These are phyloP conservation scores for Copidosoma floridanum DNA, from an alignment of 1,140 invertebrate species.

Conservation along the genomic window DNA sequence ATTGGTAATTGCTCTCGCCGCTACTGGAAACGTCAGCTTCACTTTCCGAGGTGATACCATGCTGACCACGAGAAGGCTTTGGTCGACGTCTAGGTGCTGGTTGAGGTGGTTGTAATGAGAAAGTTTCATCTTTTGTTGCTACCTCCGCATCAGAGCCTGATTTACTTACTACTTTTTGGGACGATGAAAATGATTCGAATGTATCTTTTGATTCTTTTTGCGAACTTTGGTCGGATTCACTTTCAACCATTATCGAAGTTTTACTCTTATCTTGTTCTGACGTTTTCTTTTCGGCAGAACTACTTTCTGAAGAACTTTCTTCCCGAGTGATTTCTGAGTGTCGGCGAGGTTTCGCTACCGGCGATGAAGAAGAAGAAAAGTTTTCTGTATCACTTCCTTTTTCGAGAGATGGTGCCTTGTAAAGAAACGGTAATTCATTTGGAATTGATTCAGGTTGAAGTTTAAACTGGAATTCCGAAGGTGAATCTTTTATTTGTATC, in stretches of 20 bases:
- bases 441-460: conserved; percentile 51
- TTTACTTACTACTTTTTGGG: conserved; percentile 39
- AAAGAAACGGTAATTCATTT: conserved; percentile 53
- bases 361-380: conserved; percentile 33
- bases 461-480: conserved; percentile 72
- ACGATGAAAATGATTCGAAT: conserved; percentile 6
- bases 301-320: conserved; percentile 19
- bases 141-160: conserved; percentile 46
- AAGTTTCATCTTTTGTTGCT: conserved; percentile 43
- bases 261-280: not conserved
- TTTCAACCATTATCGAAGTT: conserved; percentile 32
- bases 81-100: conserved; percentile 45
- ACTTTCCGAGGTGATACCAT: conserved; percentile 44
- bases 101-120: conserved; percentile 43
- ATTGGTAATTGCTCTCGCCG: conserved; percentile 87
- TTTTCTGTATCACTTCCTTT: conserved; percentile 34
- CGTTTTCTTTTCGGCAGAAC: conserved; percentile 20
- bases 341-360: conserved; percentile 33
- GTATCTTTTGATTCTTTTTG: conserved; percentile 31
- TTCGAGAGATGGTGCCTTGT: conserved; percentile 45
- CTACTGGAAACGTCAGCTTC: conserved; percentile 75
- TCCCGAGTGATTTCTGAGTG: not conserved
- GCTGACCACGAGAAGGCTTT: conserved; percentile 42
- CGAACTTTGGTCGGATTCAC: conserved; percentile 37
- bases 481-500: conserved; percentile 64